Base-by-base conservation (phyloP, 2,888 invertebrate genomes). In the Nysson spinosus region DNA sequence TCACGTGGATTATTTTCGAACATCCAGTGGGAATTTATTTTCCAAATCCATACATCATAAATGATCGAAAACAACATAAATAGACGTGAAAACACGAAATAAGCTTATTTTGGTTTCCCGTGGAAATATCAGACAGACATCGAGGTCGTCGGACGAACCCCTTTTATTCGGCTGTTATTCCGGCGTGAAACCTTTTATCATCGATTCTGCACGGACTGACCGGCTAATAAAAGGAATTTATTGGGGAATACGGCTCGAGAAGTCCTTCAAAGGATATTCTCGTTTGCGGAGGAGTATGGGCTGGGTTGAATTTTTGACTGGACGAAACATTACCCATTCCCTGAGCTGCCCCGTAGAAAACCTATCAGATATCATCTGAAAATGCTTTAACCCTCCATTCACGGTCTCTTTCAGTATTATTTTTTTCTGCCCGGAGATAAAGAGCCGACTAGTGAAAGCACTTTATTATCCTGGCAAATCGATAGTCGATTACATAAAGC, bases 131-230 rank as follows among this genome's bases (percentile, higher is more conserved):
- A n/a, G n/a, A n/a, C n/a, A n/a, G 5, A n/a, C n/a, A 28, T 28
- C 5, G 28, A 9, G 28, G 24, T 24, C 12, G n/a, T 26, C 11
- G 7, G 17, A 28, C n/a, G n/a, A 22, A 28, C 14, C n/a, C 28
- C n/a, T 9, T 39, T 26, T 17, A 17, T 1, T 2, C 26, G 2
- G 43, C 28, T 12, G 6, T 20, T 43, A 11, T 39, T 16, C 14
- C 20, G 37, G 28, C 17, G 26, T 3, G 28, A 39, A 32, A 34
- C 14, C 12, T 34, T 50, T 50, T 9, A 19, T 30, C 12, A 37
- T 26, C 39, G 28, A 39, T 50, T 39, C 20, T 14, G 6, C 49
- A 28, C 49, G 20, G 19, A 6, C 17, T 19, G 19, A 9, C 24
- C 26, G 12, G 19, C 14, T 9, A 34, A 26, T 11, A 34, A 19